These are phyloP conservation scores for Bradysia coprophila DNA, from an alignment of 1,140 invertebrate species.

Conservation along the genomic window DNA sequence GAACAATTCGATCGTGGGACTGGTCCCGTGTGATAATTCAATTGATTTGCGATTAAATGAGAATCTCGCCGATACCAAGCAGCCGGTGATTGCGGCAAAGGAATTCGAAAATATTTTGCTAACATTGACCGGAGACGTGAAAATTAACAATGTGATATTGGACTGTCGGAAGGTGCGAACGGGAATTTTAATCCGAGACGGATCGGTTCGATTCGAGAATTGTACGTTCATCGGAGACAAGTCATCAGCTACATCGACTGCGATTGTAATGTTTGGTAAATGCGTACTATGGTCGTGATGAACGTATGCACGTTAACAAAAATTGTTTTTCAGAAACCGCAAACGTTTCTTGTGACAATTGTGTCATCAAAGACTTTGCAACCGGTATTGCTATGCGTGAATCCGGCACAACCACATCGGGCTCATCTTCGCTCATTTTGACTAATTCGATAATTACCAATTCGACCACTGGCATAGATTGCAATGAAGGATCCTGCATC, in stretches of 20 bases:
- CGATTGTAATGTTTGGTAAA: constrained; percentile 20
- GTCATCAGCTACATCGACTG: constrained; percentile 22
- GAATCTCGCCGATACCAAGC: no score
- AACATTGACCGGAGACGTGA: constrained; percentile 18
- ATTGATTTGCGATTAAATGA: no score
- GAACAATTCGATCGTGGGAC: no score
- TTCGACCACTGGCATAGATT: no score
- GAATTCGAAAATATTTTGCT: constrained; percentile 24
- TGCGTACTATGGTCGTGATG: no score
- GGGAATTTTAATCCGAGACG: constrained; percentile 21
- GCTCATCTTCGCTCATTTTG: no score
- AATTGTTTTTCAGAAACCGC: not conserved
- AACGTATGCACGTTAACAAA: not conserved
- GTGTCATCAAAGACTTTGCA: not conserved
- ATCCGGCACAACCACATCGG: no score
- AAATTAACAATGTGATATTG: constrained; percentile 24
- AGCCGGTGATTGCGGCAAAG: no score
- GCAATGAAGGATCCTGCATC: no score
- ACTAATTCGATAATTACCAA: no score
- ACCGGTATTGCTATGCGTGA: not conserved
- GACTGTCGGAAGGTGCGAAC: constrained; percentile 22
- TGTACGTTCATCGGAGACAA: constrained; percentile 22
- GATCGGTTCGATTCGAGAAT: constrained; percentile 17
- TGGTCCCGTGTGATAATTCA: no score
- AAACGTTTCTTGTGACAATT: not conserved